Conservation (phyloP, 2,113 vertebrate species). For the Odocoileus virginianus region DNA sequence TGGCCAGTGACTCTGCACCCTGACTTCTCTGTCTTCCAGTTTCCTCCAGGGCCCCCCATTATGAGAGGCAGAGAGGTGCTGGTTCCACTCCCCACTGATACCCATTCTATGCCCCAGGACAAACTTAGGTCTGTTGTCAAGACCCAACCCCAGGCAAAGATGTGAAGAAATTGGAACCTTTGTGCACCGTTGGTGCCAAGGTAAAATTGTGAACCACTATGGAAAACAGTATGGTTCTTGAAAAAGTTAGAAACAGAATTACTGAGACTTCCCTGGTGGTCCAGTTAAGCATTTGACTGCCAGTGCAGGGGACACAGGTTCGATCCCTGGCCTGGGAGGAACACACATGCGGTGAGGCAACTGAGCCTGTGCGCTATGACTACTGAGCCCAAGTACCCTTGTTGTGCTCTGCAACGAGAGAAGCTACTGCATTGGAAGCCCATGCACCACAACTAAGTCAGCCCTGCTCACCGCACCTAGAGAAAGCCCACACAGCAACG, state of each 20-base stretch:
- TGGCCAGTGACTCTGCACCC: neutral
- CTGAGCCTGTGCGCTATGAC: accelerated
- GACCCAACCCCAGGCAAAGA: neutral
- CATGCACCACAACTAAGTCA: neutral
- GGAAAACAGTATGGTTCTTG: neutral
- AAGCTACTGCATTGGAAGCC: neutral
- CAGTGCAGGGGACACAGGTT: neutral
- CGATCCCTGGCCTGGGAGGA: neutral
- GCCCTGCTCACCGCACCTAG: neutral
- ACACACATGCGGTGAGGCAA: neutral
- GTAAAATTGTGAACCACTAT: neutral
- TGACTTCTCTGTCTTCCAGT: neutral
- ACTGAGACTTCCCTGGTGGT: neutral
- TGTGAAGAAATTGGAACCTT: neutral
- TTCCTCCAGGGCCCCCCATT: neutral
- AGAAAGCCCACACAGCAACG: neutral
- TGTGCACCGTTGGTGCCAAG: neutral
- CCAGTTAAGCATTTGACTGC: neutral
- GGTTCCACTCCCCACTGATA: neutral
- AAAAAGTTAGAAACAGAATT: neutral
- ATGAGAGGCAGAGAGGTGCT: neutral
- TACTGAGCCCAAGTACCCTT: neutral
- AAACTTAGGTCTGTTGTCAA: neutral
- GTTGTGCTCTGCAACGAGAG: neutral
- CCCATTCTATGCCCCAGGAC: neutral